Percentiles rank a stretch among this genome's conserved stretches.
phyloP scores from a whole-genome alignment of 2,888 invertebrate species.

The Melanchra persicariae region DNA sequence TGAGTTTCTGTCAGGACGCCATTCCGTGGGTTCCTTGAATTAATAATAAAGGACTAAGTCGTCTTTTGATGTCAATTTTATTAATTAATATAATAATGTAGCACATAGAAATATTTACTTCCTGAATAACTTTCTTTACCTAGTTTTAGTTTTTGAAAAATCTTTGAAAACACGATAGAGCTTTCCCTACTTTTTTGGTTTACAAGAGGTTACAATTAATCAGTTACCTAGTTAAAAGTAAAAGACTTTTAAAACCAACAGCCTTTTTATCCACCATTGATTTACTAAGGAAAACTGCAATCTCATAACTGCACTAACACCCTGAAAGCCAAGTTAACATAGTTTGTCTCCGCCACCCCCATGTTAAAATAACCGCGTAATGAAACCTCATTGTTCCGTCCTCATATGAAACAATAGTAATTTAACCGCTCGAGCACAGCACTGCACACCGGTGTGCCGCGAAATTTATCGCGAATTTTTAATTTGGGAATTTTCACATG shows the following conservation, averaged over 20 bases:
- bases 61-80: constrained; percentile 46
- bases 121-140: not conserved
- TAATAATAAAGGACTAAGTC: constrained; percentile 45
- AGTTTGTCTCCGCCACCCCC: constrained; percentile 3
- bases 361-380: constrained; percentile 20
- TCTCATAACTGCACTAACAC: not conserved
- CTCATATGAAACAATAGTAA: constrained; percentile 45
- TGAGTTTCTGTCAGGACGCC: constrained; percentile 52
- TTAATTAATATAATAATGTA: constrained; percentile 55
- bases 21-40: constrained; percentile 57
- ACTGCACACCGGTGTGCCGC: too few relatives aligned
- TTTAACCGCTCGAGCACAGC: too few relatives aligned
- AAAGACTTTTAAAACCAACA: not conserved
- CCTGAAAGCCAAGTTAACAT: not conserved
- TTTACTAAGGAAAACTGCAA: not conserved
- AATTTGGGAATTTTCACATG: too few relatives aligned
- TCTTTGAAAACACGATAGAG: not conserved
- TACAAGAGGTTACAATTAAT: too few relatives aligned
- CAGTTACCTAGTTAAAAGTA: too few relatives aligned
- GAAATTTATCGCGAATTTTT: too few relatives aligned
- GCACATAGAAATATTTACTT: constrained; percentile 19
- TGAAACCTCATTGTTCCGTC: constrained; percentile 39
- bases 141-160: not conserved
- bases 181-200: too few relatives aligned
- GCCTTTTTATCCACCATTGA: not conserved